Percentiles rank a stretch among this genome's conserved stretches.
These are phyloP conservation scores for Tipula lateralis DNA, from an alignment of 2,888 invertebrate species.

Conservation along the genomic window DNA sequence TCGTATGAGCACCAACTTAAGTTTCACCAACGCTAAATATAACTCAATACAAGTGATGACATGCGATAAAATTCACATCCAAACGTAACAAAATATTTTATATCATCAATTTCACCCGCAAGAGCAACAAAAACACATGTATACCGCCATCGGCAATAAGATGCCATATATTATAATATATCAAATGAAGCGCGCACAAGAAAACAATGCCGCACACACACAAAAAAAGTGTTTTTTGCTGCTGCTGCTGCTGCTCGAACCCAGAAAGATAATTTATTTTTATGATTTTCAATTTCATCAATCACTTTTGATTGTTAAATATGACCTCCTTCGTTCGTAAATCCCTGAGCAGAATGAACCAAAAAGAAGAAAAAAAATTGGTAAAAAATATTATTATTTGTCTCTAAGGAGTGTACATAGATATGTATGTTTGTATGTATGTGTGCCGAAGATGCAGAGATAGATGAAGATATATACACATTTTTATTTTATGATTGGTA, in stretches of 20 bases:
- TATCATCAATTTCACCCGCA: background rate
- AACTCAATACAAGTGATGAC: background rate
- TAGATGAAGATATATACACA: background rate
- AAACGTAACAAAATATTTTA: background rate
- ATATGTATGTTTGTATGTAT: too few species aligned
- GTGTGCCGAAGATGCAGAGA: background rate
- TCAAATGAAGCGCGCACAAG: background rate
- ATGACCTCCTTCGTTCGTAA: background rate
- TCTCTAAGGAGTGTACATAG: background rate
- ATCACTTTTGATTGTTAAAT: conserved; percentile 24
- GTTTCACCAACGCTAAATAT: too few species aligned
- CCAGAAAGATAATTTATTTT: background rate
- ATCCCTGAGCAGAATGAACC: background rate
- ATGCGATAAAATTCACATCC: background rate
- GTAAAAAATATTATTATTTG: background rate
- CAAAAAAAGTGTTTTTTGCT: background rate
- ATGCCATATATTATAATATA: background rate
- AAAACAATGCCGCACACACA: background rate
- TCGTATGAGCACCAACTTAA: too few species aligned
- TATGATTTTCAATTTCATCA: conserved; percentile 24
- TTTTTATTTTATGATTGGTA: background rate
- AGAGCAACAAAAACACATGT: background rate
- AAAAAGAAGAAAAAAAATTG: background rate
- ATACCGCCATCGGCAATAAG: background rate
- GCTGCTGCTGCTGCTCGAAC: background rate